Evolutionary conservation across 2,888 invertebrate species (phyloP).

Genomic region (Lacanobia wlatinum): DNA sequence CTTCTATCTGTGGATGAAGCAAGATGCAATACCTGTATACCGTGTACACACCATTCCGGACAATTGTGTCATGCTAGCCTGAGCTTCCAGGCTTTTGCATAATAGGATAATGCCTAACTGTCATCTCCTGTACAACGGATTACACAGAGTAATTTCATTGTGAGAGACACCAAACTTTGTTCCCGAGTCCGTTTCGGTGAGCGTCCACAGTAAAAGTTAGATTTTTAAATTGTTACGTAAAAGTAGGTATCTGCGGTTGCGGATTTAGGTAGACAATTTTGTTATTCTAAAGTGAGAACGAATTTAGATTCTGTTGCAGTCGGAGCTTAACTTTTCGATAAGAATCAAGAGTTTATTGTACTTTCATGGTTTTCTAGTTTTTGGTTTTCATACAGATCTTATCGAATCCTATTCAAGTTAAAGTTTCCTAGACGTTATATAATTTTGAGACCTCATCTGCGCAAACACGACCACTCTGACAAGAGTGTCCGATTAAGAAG

Average conservation of each 20-base stretch:
- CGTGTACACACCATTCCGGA: slow-evolving; percentile 46
- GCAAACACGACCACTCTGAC: no score
- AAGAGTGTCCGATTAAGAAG: no score
- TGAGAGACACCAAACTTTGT: slow-evolving; percentile 43
- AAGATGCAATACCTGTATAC: slow-evolving; percentile 28
- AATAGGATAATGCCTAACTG: slow-evolving; percentile 72
- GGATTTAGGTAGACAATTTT: slow-evolving; percentile 16
- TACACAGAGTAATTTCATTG: slow-evolving; percentile 56
- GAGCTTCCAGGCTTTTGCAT: slow-evolving; percentile 68
- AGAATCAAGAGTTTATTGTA: no score
- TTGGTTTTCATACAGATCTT: neutral
- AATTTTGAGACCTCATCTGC: neutral
- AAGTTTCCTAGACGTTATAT: neutral
- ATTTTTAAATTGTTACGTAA: slow-evolving; percentile 33
- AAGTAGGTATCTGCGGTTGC: slow-evolving; percentile 5
- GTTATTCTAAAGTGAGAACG: neutral
- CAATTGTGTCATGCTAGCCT: slow-evolving; percentile 68
- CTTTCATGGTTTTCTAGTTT: neutral
- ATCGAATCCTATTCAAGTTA: neutral
- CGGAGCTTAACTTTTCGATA: slow-evolving; percentile 5
- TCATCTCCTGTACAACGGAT: slow-evolving; percentile 64
- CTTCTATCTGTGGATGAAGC: slow-evolving; percentile 22
- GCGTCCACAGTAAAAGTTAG: slow-evolving; percentile 25
- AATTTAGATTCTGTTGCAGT: slow-evolving; percentile 7
- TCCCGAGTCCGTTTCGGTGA: slow-evolving; percentile 22